These are phyloP conservation scores for Scleropages formosus DNA, from an alignment of 2,797 vertebrate species.

Conservation along the genomic window DNA sequence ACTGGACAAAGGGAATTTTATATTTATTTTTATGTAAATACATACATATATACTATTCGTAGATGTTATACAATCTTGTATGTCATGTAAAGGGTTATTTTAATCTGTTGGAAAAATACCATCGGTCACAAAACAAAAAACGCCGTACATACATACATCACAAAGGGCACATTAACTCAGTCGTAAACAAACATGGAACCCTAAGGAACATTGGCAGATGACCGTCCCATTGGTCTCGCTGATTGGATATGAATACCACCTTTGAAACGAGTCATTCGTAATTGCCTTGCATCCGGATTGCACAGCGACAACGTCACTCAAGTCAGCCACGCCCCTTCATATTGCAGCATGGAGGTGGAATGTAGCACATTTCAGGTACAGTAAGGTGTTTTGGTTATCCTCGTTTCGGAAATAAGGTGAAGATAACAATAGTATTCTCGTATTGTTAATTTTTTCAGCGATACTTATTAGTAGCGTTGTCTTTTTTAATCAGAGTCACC, in stretches of 20 bases:
- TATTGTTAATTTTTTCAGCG: background rate
- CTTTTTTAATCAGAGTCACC: background rate
- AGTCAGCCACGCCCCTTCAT: conserved; percentile 56
- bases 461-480: background rate
- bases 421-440: background rate
- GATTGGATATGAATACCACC: conserved; percentile 35
- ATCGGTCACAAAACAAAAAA: too few species aligned
- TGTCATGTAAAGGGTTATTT: background rate
- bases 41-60: too few species aligned
- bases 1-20: too few species aligned
- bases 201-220: conserved; percentile 7
- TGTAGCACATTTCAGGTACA: conserved; percentile 57
- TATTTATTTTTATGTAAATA: too few species aligned
- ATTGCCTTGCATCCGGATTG: conserved; percentile 48
- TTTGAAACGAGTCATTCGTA: conserved; percentile 31
- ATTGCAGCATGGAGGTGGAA: conserved; percentile 78
- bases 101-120: background rate
- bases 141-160: conserved; percentile 30
- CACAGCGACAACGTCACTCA: conserved; percentile 50
- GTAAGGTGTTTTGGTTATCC: conserved; percentile 43
- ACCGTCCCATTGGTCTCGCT: background rate
- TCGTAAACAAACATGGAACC: conserved; percentile 32
- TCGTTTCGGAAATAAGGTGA: conserved; percentile 61
- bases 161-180: too few species aligned
- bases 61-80: too few species aligned